These are phyloP conservation scores for Pseudorectes ferrugineus DNA, from an alignment of 2,113 vertebrate genomes.

Conservation along the genomic window DNA sequence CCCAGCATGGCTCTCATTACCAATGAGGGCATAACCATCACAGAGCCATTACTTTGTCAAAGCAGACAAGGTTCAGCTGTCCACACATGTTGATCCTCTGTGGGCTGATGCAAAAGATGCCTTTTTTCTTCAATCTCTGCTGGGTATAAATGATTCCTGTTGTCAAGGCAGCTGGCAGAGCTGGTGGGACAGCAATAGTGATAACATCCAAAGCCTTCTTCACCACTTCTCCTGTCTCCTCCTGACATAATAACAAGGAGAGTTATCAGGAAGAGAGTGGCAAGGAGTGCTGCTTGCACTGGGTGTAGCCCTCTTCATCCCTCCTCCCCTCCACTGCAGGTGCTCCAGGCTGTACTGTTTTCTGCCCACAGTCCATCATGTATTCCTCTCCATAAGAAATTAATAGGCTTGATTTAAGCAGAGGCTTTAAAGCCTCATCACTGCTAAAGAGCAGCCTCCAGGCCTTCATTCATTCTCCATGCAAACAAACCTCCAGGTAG, in stretches of 20 bases:
- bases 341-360: not conserved
- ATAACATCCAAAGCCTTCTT: slow-evolving; percentile 78
- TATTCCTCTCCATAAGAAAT: not conserved
- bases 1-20: not conserved
- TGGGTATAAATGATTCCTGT: slow-evolving; percentile 80
- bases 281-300: not conserved
- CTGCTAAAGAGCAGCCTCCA: not conserved
- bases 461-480: not conserved
- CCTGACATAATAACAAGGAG: slow-evolving; percentile 35
- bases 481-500: not conserved
- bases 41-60: slow-evolving; percentile 75
- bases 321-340: not conserved
- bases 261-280: not conserved
- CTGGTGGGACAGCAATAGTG: slow-evolving; percentile 79
- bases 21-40: not conserved
- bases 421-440: not conserved
- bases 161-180: slow-evolving; percentile 77
- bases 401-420: not conserved
- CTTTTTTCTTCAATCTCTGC: slow-evolving; percentile 71
- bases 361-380: not conserved
- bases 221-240: slow-evolving; percentile 65
- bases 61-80: slow-evolving; percentile 79
- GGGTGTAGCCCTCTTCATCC: not conserved
- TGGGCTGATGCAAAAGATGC: slow-evolving; percentile 81
- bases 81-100: slow-evolving; percentile 81